phyloP scores from a whole-genome alignment of 2,888 invertebrate species.

The Deilephila porcellus region DNA sequence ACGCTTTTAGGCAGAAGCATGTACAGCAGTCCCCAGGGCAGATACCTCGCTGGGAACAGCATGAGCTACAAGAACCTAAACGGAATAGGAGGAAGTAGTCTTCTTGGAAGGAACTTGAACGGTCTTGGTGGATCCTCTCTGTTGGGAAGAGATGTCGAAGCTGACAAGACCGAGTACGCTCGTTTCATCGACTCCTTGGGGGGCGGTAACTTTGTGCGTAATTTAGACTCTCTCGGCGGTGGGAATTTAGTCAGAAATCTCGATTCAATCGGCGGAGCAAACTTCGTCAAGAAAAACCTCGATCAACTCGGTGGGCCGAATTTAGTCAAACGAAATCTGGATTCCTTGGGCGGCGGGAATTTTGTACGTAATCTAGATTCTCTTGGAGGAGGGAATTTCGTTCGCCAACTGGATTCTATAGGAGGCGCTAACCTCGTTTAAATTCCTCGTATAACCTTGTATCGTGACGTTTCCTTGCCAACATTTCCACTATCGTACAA shows the following conservation, averaged over 20 bases:
- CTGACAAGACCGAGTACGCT: slow-evolving; percentile 53
- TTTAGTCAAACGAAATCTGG: slow-evolving; percentile 71
- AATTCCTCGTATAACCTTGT: slow-evolving; percentile 39
- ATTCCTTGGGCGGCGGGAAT: slow-evolving; percentile 75
- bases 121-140: slow-evolving; percentile 54
- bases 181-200: slow-evolving; percentile 63
- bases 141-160: slow-evolving; percentile 55
- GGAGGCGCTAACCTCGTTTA: slow-evolving; percentile 74
- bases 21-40: slow-evolving; percentile 43
- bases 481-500: slow-evolving; percentile 41
- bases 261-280: slow-evolving; percentile 75
- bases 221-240: slow-evolving; percentile 65
- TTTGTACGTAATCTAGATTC: slow-evolving; percentile 77
- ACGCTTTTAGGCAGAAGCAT: slow-evolving; percentile 45
- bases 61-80: slow-evolving; percentile 53
- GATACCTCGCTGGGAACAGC: slow-evolving; percentile 38
- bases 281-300: slow-evolving; percentile 76
- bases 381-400: slow-evolving; percentile 81
- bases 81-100: slow-evolving; percentile 50
- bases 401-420: slow-evolving; percentile 68
- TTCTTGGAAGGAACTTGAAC: slow-evolving; percentile 55
- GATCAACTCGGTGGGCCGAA: slow-evolving; percentile 76
- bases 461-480: slow-evolving; percentile 41
- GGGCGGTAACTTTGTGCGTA: slow-evolving; percentile 65
- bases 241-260: slow-evolving; percentile 72